phyloP scores from a whole-genome alignment of 2,888 invertebrate genomes.

The Oscheius sp. region DNA sequence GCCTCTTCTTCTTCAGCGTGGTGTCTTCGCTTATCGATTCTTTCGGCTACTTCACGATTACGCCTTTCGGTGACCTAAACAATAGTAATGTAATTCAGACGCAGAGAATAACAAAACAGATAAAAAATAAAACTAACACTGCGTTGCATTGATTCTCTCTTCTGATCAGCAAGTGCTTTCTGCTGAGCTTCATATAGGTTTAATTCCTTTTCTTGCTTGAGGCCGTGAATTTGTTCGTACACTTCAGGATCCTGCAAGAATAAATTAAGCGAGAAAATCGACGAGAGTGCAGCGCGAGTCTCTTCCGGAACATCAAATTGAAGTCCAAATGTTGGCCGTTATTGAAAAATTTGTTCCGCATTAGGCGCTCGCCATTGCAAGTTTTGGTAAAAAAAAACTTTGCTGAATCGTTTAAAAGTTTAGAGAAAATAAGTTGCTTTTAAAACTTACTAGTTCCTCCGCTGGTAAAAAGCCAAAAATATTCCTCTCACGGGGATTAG shows the following conservation, averaged over 20 bases:
- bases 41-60: background rate
- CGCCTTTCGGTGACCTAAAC: too few relatives aligned
- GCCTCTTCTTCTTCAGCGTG: background rate
- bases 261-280: background rate
- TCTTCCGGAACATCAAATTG: too few relatives aligned
- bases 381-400: too few relatives aligned
- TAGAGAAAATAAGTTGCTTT: too few relatives aligned
- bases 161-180: constrained; percentile 1
- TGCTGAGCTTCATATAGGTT: background rate
- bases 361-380: too few relatives aligned
- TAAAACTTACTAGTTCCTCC: too few relatives aligned
- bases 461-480: too few relatives aligned
- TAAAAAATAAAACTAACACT: background rate
- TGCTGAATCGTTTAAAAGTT: too few relatives aligned
- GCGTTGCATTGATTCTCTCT: background rate
- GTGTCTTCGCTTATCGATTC: background rate
- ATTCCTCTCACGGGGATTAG: too few relatives aligned
- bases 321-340: too few relatives aligned
- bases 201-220: background rate
- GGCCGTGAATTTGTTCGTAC: background rate
- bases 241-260: constrained; percentile 8
- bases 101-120: background rate
- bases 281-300: background rate
- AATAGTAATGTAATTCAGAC: too few relatives aligned
- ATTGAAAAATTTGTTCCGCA: too few relatives aligned